phyloP scores from a whole-genome alignment of 2,113 vertebrate species.

The Thunnus thynnus region DNA sequence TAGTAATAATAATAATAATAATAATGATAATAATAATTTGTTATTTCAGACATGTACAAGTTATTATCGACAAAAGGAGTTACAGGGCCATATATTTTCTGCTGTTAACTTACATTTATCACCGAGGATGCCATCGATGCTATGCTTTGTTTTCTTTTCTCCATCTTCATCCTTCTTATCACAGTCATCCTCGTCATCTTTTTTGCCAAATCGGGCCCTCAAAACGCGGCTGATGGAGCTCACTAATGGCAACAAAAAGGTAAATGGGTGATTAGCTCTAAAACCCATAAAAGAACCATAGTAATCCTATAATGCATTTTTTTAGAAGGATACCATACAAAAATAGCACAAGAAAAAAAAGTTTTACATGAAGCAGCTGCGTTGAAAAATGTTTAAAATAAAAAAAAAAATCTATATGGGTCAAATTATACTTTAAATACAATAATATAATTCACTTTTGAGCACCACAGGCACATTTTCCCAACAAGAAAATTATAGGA shows the following conservation, averaged over 20 bases:
- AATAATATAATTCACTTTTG: conserved; percentile 7
- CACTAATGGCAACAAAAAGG: conserved; percentile 90
- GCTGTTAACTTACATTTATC: conserved; percentile 95
- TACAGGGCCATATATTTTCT: conserved; percentile 70
- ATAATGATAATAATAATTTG: conserved; percentile 55
- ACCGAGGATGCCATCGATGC: conserved; percentile 98
- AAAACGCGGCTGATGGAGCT: conserved; percentile 99
- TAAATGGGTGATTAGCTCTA: conserved; percentile 81
- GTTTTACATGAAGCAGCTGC: conserved; percentile 66
- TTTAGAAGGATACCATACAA: conserved; percentile 59
- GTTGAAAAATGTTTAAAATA: conserved; percentile 17
- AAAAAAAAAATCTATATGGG: conserved; percentile 6
- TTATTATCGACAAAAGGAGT: too few species aligned
- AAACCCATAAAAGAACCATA: conserved; percentile 78
- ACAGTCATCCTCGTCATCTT: conserved; percentile 95
- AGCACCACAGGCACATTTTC: conserved; percentile 57
- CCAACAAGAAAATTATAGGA: conserved; percentile 22
- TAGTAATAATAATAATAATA: conserved; percentile 63
- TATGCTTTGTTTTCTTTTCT: conserved; percentile 99
- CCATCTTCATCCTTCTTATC: conserved; percentile 99
- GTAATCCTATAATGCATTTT: conserved; percentile 76
- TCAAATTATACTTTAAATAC: conserved; percentile 30
- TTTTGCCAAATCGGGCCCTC: conserved; percentile 99
- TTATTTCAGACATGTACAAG: conserved; percentile 61
- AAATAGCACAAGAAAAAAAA: conserved; percentile 62